Evolutionary conservation across 2,113 vertebrate genomes (phyloP).

Genomic region (Phaethornis superciliosus): DNA sequence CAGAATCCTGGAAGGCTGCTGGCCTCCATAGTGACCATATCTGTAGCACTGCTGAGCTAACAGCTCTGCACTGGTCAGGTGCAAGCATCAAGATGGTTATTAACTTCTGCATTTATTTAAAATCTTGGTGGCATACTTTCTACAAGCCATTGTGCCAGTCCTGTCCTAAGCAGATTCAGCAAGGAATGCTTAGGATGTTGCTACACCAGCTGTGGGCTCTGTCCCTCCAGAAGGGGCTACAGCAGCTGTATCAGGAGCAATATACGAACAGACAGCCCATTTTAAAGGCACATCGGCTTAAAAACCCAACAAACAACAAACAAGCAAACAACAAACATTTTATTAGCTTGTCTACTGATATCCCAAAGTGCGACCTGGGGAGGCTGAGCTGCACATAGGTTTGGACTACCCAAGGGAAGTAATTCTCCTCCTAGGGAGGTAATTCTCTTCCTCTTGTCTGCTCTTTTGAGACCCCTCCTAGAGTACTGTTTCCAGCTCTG

Average conservation of each 20-base stretch:
- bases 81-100: background rate
- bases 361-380: accelerated
- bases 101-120: background rate
- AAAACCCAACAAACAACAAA: no score
- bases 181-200: accelerated
- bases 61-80: accelerated
- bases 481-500: no score
- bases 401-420: accelerated
- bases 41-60: no score
- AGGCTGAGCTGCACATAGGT: accelerated
- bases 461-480: no score
- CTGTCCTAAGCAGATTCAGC: no score
- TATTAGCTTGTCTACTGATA: accelerated
- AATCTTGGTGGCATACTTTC: accelerated
- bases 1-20: background rate
- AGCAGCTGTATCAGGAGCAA: background rate
- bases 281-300: background rate
- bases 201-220: accelerated
- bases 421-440: no score
- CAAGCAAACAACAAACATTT: background rate
- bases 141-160: background rate
- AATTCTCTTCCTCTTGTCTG: no score
- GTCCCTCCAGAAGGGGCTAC: no score
- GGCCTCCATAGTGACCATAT: accelerated
- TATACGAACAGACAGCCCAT: no score